Conservation (phyloP, 1,140 invertebrate species). For the Monomorium pharaonis region DNA sequence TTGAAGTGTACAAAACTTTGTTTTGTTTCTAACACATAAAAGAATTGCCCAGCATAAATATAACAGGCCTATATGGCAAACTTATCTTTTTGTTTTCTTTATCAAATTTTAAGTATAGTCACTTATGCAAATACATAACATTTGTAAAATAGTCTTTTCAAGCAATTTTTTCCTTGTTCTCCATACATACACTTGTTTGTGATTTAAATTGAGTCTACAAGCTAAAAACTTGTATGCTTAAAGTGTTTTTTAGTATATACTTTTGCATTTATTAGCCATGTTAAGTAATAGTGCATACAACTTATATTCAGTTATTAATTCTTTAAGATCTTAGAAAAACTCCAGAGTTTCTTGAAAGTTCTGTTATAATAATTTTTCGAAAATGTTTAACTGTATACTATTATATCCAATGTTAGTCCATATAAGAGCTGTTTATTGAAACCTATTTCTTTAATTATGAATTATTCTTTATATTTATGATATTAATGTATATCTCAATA, state of each 20-base stretch:
- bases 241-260: slow-evolving; percentile 82
- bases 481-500: not conserved
- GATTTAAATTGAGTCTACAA: slow-evolving; percentile 72
- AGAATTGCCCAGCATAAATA: not conserved
- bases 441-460: not conserved
- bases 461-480: not conserved
- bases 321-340: slow-evolving; percentile 76
- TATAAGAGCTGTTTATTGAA: no score
- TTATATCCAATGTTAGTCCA: not conserved
- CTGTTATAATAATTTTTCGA: slow-evolving; percentile 12
- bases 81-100: slow-evolving; percentile 62
- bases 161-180: slow-evolving; percentile 82
- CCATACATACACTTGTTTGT: slow-evolving; percentile 75
- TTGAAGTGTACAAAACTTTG: no score
- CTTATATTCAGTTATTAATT: slow-evolving; percentile 66
- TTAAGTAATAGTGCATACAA: slow-evolving; percentile 47
- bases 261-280: slow-evolving; percentile 83
- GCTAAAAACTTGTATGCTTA: slow-evolving; percentile 77
- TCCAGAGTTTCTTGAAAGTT: slow-evolving; percentile 32
- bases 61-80: not conserved
- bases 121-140: slow-evolving; percentile 79
- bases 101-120: slow-evolving; percentile 78
- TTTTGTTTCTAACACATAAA: not conserved
- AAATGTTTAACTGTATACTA: not conserved
- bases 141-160: slow-evolving; percentile 79